Base-by-base conservation (phyloP, 2,888 invertebrate genomes). In the Euspilapteryx auroguttella region DNA sequence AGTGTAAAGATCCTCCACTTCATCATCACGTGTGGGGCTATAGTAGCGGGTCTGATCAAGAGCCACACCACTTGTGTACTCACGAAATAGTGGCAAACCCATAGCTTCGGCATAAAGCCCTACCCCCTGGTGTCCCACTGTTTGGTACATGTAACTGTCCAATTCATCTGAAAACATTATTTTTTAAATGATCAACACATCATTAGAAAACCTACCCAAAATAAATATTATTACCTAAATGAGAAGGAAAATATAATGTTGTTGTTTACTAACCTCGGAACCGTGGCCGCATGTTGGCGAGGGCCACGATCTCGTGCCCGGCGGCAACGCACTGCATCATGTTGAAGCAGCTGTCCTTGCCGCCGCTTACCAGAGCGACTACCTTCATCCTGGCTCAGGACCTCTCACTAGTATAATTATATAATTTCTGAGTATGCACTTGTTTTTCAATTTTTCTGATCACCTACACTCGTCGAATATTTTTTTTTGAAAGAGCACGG, bases 81-180 rank as follows among this genome's bases (percentile, higher is more conserved):
- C 83, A 34, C 93, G 80, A 62, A 88, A 98, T 27, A 99, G 68
- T 1, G 98, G 98, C 32, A 99, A 63, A 3, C 82, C 90, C 87
- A 97, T 90, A 2, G 99, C 97, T 58, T 94, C 88, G 14, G 95
- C 92, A 57, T 96, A 91, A 39, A 89, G 78, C 38, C 87, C 86
- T 37, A 99, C 87, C 11, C 93, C 94, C 77, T 96, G 92, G 57
- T 95, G 93, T 1, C 98, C 99, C 30, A 99, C 98, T 28, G 96
- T 96, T 79, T 99, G 99, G 58, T 97, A 99, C 99, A 99, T 99
- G 56, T 92, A 98, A 55, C 95, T 95, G 64, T 97, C 96, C 47
- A 94, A 57, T 62, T 96, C 96, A 80, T 89, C 89, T 87, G 57
- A 22, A 64, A 64, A 40, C 28, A 34, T 36, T 13, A 26, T 17